These are phyloP conservation scores for Okamejei kenojei DNA, from an alignment of 2,797 vertebrate genomes.

Conservation along the genomic window DNA sequence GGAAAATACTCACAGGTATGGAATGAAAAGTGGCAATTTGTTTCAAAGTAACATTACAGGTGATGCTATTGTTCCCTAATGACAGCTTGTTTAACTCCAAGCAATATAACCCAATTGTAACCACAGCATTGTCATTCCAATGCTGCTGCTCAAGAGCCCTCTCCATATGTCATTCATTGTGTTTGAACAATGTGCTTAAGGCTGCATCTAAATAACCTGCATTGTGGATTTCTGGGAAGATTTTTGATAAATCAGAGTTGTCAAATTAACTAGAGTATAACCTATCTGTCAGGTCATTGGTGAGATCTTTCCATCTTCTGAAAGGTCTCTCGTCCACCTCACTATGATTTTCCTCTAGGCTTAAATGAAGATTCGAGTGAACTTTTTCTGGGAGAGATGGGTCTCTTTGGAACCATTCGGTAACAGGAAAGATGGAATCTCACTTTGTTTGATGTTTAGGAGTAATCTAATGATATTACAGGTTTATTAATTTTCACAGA, in stretches of 20 bases:
- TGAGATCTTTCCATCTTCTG: background rate
- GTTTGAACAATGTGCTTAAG: constrained; percentile 11
- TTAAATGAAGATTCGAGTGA: background rate
- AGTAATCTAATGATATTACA: background rate
- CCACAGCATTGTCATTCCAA: constrained; percentile 10
- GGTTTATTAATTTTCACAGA: background rate
- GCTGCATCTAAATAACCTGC: no score
- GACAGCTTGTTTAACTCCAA: constrained; percentile 5
- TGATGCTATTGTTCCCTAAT: background rate
- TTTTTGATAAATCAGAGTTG: background rate
- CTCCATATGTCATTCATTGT: background rate
- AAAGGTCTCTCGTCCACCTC: background rate
- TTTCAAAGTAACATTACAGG: constrained; percentile 19
- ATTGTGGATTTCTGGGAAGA: background rate
- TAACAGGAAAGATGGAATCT: background rate
- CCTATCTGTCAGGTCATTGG: background rate
- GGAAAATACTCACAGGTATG: background rate
- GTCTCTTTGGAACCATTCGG: background rate
- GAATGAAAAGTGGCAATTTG: constrained; percentile 3
- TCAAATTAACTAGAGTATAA: background rate
- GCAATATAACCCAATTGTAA: constrained; percentile 5
- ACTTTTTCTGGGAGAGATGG: background rate
- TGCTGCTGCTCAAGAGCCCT: background rate
- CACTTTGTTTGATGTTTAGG: background rate
- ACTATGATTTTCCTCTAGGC: background rate